phyloP scores from a whole-genome alignment of 1,140 invertebrate species.

The Anthonomus grandis region DNA sequence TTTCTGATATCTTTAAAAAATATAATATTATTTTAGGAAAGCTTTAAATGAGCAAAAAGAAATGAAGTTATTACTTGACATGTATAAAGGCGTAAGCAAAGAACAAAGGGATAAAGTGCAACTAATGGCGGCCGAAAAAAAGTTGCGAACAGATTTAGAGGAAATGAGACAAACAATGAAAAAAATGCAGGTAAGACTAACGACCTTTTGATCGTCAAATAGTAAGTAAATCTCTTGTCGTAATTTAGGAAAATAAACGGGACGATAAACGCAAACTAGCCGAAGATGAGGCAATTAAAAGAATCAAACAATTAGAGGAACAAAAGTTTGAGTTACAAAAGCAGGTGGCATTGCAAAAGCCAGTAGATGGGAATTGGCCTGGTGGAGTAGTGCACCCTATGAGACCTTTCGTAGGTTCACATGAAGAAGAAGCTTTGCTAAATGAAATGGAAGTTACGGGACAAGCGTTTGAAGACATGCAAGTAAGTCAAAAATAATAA shows the following conservation, averaged over 20 bases:
- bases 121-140: conserved; percentile 92
- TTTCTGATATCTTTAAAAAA: too few species aligned
- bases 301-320: conserved; percentile 94
- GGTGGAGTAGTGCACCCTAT: conserved; percentile 49
- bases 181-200: conserved; percentile 65
- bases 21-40: conserved; percentile 65
- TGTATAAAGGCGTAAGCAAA: conserved; percentile 96
- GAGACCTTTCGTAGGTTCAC: conserved; percentile 64
- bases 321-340: conserved; percentile 80
- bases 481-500: conserved; percentile 50
- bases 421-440: conserved; percentile 93
- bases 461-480: conserved; percentile 99
- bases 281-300: conserved; percentile 91
- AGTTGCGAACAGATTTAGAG: conserved; percentile 83
- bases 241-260: conserved; percentile 78
- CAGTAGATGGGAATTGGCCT: conserved; percentile 61
- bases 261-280: conserved; percentile 90
- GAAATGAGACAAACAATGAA: conserved; percentile 82
- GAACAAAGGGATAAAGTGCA: conserved; percentile 95
- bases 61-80: conserved; percentile 91
- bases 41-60: conserved; percentile 88
- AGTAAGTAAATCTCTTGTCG: conserved; percentile 19
- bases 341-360: conserved; percentile 81
- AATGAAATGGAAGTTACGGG: conserved; percentile 99
- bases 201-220: background rate